A percentile compares a stretch with the other conserved stretches of the same genome.
These are phyloP conservation scores for Emberiza fucata DNA, from an alignment of 2,113 vertebrate species.

Conservation along the genomic window DNA sequence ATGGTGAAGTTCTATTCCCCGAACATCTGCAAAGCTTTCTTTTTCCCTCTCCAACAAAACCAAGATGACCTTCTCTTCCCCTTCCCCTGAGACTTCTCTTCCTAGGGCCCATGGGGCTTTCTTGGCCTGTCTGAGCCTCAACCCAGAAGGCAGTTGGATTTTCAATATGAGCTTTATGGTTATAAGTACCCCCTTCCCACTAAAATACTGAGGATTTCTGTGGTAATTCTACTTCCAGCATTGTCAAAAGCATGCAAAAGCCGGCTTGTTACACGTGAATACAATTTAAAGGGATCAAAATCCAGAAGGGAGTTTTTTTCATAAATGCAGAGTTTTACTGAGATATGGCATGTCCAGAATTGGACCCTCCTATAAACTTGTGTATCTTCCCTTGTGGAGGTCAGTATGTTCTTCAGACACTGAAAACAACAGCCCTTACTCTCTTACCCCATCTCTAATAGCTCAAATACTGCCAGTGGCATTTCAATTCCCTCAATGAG, in stretches of 20 bases:
- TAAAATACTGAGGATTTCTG: conserved; percentile 10
- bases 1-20: conserved; percentile 5
- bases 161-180: conserved; percentile 2
- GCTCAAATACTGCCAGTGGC: background rate
- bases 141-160: conserved; percentile 9
- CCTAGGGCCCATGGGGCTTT: background rate
- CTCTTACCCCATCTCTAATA: background rate
- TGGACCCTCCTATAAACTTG: background rate
- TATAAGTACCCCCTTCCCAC: background rate
- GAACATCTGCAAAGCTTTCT: conserved; percentile 15
- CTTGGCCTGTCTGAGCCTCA: background rate
- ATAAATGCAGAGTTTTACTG: background rate
- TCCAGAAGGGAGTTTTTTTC: background rate
- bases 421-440: background rate
- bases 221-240: background rate
- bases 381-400: background rate
- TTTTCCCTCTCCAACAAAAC: background rate
- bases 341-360: background rate
- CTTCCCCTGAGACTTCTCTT: background rate
- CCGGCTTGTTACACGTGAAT: background rate
- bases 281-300: conserved; percentile 7
- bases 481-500: background rate
- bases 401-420: background rate
- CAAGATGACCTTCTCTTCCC: conserved; percentile 1
- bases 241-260: background rate